phyloP scores from a whole-genome alignment of 2,888 invertebrate genomes.

The Campopleginae sp. region DNA sequence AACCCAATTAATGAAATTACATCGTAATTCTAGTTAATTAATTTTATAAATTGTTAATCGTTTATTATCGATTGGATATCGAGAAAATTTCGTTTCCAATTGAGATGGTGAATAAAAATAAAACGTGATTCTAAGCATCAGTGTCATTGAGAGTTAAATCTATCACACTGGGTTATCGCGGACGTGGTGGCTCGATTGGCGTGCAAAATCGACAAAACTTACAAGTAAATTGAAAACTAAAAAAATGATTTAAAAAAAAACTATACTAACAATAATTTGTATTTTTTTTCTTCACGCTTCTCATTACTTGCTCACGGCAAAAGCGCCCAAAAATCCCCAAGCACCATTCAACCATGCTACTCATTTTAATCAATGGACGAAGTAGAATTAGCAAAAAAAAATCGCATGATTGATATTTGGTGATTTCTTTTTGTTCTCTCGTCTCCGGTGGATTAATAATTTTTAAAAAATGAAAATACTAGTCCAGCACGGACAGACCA shows the following conservation, averaged over 20 bases:
- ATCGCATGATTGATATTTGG: conserved; percentile 67
- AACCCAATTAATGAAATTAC: conserved; percentile 57
- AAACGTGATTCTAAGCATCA: conserved; percentile 7
- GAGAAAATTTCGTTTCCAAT: background rate
- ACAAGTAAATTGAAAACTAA: conserved; percentile 26
- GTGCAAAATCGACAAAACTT: conserved; percentile 28
- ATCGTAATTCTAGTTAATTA: conserved; percentile 26
- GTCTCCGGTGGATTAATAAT: conserved; percentile 30
- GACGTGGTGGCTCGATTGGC: conserved; percentile 4
- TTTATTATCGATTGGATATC: conserved; percentile 3
- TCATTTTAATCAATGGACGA: conserved; percentile 67
- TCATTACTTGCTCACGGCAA: conserved; percentile 56
- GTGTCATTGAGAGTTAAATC: conserved; percentile 3
- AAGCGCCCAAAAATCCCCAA: conserved; percentile 71
- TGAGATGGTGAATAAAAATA: background rate
- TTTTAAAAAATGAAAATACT: conserved; percentile 27
- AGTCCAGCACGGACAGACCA: conserved; percentile 39
- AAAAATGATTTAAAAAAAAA: background rate
- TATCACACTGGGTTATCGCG: conserved; percentile 73
- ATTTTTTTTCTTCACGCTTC: conserved; percentile 53
- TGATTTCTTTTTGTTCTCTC: conserved; percentile 37
- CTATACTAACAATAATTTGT: background rate
- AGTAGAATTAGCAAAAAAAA: conserved; percentile 23
- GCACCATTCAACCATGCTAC: conserved; percentile 77
- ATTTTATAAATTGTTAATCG: conserved; percentile 16